phyloP scores from a whole-genome alignment of 2,113 vertebrate genomes.

The Oryzias javanicus region DNA sequence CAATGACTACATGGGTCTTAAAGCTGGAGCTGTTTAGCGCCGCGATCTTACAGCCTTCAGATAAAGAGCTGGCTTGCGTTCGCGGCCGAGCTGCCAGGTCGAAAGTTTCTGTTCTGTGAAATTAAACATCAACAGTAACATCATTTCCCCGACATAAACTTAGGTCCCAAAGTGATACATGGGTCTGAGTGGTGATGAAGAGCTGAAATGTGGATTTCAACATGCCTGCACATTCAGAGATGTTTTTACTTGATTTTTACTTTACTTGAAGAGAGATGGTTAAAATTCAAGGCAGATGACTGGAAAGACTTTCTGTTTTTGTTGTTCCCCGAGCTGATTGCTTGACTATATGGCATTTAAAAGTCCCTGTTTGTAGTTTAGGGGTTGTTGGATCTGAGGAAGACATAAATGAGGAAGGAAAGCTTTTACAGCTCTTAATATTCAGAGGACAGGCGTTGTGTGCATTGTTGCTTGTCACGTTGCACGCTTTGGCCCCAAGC shows the following conservation, averaged over 20 bases:
- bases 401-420: constrained; percentile 30
- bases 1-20: constrained; percentile 37
- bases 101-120: constrained; percentile 50
- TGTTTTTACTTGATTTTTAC: constrained; percentile 11
- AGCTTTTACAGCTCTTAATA: constrained; percentile 53
- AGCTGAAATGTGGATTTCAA: constrained; percentile 30
- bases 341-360: neutral
- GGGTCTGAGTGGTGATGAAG: constrained; percentile 17
- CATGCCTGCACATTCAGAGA: constrained; percentile 4
- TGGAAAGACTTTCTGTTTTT: neutral
- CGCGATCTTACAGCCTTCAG: constrained; percentile 55
- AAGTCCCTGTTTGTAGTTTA: neutral
- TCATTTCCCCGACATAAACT: constrained; percentile 42
- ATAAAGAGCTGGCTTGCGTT: constrained; percentile 53
- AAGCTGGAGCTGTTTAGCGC: constrained; percentile 66
- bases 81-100: constrained; percentile 51
- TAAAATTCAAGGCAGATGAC: constrained; percentile 15
- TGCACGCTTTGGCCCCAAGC: constrained; percentile 34
- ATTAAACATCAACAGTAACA: constrained; percentile 54
- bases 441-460: constrained; percentile 52
- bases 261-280: constrained; percentile 20
- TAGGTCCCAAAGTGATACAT: constrained; percentile 27
- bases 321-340: constrained; percentile 2
- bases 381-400: constrained; percentile 25
- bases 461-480: constrained; percentile 36